Conservation (phyloP, 2,113 vertebrate genomes). For the Gyps fulvus region DNA sequence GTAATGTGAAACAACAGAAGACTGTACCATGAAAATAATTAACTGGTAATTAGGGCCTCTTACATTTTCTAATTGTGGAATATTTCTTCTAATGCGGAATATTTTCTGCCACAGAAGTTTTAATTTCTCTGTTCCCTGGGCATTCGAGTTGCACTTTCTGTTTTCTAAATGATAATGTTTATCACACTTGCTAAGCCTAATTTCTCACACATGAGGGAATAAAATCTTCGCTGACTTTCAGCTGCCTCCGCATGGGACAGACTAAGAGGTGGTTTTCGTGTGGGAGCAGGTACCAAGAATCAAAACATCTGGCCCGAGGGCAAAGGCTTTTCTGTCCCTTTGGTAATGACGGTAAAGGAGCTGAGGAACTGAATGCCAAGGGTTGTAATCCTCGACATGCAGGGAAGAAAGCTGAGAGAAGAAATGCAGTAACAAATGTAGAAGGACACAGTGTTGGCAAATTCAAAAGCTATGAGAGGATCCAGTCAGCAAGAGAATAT, state of each 20-base stretch:
- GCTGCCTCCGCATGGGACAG: background rate
- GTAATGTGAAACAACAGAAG: background rate
- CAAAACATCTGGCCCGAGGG: background rate
- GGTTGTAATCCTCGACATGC: background rate
- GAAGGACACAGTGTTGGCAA: background rate
- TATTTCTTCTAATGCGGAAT: background rate
- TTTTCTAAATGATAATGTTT: background rate
- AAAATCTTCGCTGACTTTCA: background rate
- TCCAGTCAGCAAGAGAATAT: background rate
- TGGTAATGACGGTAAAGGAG: background rate
- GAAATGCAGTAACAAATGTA: background rate
- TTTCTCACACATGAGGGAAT: background rate
- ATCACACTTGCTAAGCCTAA: background rate
- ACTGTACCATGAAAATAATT: background rate
- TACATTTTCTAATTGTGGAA: background rate
- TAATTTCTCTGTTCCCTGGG: background rate
- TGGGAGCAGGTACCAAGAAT: background rate
- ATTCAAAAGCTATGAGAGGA: background rate
- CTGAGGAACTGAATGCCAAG: background rate
- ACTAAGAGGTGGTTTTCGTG: background rate
- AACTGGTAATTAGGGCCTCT: background rate
- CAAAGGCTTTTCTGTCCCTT: background rate
- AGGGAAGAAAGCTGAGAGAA: background rate
- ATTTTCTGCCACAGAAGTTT: background rate
- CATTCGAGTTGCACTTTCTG: background rate